Evolutionary conservation across 2,113 vertebrate species (phyloP).

Genomic region (Phylloscopus whistleri): DNA sequence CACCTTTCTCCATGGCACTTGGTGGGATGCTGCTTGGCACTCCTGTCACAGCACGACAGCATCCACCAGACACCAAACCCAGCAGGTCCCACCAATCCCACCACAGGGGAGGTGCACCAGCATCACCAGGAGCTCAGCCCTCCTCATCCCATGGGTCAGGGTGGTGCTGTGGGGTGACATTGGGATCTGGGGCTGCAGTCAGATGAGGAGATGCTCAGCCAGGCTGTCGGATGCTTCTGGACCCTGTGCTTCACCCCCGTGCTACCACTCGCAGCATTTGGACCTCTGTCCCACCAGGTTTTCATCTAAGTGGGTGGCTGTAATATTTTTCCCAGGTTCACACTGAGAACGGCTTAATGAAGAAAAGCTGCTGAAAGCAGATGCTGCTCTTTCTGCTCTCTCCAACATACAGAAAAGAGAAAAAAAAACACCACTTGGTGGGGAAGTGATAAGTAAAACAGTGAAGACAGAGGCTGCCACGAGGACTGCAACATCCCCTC

Average conservation of each 20-base stretch:
- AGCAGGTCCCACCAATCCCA: not conserved
- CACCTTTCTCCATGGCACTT: not conserved
- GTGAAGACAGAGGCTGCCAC: fast-evolving
- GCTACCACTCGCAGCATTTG: not conserved
- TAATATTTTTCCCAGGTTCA: not conserved
- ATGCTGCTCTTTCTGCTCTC: not conserved
- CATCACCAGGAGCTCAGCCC: not conserved
- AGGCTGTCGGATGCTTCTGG: not conserved
- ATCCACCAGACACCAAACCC: not conserved
- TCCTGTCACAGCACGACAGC: fast-evolving
- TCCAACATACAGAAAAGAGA: not conserved
- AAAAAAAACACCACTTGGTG: not conserved
- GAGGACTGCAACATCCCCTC: not conserved
- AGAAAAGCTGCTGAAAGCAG: not conserved
- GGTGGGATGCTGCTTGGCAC: not conserved
- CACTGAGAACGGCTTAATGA: not conserved
- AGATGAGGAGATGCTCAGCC: not conserved
- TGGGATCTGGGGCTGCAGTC: fast-evolving
- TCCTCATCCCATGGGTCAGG: fast-evolving
- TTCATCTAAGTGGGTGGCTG: not conserved
- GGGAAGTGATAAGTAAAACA: not conserved
- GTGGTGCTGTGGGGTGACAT: not conserved
- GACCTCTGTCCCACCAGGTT: not conserved
- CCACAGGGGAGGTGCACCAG: not conserved
- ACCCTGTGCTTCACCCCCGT: not conserved